Base-by-base conservation (phyloP, 64 coral and sea anemone species). In the Stylophora pistillata region DNA sequence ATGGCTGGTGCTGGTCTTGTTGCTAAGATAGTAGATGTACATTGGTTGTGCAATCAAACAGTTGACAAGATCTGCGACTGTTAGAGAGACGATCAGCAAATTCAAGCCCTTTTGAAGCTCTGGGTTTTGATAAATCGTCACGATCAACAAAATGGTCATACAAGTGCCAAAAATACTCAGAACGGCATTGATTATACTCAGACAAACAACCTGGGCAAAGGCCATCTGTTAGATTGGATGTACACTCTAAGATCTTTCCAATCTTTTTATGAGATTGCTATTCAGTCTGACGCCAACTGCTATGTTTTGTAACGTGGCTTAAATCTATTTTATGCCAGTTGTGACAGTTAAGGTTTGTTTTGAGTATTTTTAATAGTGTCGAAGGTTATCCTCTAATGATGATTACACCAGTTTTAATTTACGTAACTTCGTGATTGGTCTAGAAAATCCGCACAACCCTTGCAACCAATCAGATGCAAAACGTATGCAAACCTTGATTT, bases 81-180 rank as follows among this genome's bases (percentile, higher is more conserved):
- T 84, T 53, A 84, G 41, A 53, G 80, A 84, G 18, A 84, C 80
- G 10, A 84, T 84, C 18, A 84, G 21, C 12, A 84, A 28, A 53
- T 84, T 84, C 32, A 84, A 62, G 28, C 80, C 80, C 62, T 84
- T 84, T 84, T 84, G 80, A 84, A 84, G 80, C 11, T 84, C 80
- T 20, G 30, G 13, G 30, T 84, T 23, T 41, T 53, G 10, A 15
- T 69, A 37, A 70, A 84, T 70, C 18, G 65, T 62, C 23, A 69
- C 12, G n/a, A 63, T 84, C 20, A 84, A 60, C 37, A 68, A 41
- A 29, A 84, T 66, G 27, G 64, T 70, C 58, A 70, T 34, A 12
- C 41, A 37, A 13, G 20, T 53, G 14, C 80, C 80, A 53, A 15
- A 53, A 26, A 84, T 21, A 37, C 32, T 47, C 4, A 84, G 23